Percentiles rank a stretch among this genome's conserved stretches.
Conservation (phyloP, 2,888 invertebrate species). For the Morpho achilles region DNA sequence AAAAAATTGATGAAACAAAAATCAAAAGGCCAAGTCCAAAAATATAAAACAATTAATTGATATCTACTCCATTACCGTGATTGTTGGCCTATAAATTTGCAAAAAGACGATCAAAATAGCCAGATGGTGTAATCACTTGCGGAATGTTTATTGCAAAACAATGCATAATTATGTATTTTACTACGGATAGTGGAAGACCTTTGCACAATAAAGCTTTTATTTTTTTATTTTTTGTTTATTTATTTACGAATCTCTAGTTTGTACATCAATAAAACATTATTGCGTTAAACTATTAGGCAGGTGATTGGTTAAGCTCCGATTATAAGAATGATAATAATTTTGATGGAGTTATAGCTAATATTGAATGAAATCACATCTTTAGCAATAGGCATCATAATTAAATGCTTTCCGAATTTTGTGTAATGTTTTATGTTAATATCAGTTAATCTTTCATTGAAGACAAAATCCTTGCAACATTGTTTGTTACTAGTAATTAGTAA, state of each 20-base stretch:
- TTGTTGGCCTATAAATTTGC: conserved; percentile 34
- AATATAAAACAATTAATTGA: conserved; percentile 5
- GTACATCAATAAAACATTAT: conserved; percentile 43
- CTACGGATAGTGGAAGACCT: conserved; percentile 29
- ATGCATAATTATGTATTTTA: conserved; percentile 36
- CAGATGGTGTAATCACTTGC: conserved; percentile 2
- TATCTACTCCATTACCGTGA: conserved; percentile 6
- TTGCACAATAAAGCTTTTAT: conserved; percentile 27
- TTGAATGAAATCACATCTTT: too few species aligned
- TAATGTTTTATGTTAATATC: too few species aligned
- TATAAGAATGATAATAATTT: not conserved
- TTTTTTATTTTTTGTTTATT: conserved; percentile 17
- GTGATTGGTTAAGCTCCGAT: not conserved
- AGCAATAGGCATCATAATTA: too few species aligned
- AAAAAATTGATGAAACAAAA: not conserved
- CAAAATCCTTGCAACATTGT: too few species aligned
- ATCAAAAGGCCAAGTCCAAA: conserved; percentile 6
- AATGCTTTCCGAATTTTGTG: too few species aligned
- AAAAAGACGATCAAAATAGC: conserved; percentile 33
- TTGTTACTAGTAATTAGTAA: too few species aligned
- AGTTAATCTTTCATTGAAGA: too few species aligned
- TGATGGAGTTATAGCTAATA: too few species aligned
- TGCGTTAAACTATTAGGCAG: conserved; percentile 3
- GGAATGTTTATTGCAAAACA: conserved; percentile 37
- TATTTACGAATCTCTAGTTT: conserved; percentile 42